Evolutionary conservation across 1,140 invertebrate genomes (phyloP), one percentile per base, ranked within the genome.

Genomic region (Bombus turneri): DNA sequence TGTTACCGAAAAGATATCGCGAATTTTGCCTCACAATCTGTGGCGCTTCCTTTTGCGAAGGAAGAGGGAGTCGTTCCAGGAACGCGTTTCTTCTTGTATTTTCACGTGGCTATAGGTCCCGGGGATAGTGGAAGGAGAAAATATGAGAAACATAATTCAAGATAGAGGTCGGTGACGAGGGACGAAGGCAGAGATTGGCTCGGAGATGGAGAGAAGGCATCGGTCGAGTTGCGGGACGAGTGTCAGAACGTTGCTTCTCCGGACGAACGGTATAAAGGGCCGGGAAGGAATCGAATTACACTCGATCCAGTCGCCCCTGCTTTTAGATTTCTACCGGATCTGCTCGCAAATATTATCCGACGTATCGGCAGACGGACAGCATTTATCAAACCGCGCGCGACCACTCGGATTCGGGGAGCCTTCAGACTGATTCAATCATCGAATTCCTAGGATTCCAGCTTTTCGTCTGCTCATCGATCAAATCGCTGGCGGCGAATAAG

Each of bases 351-450:
- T 94, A 95, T 94, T 91, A 94, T 92, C 92, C 88, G 91, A 92
- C 93, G 91, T 93, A 93, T 93, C 92, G 90, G 76, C 85, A 83
- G 89, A 90, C 81, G 85, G 87, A 92, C 87, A 92, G 91, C 94
- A 95, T 95, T 95, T 94, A 95, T 95, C 93, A 95, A 94, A 93
- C 87, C 71, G 57, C 62, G 71, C 72, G 85, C 79, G 76, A 89
- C 41, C 73, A 22, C 71, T 41, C 68, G 59, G 75, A 57, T 73
- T 53, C 78, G 89, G 59, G 74, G 75, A 85, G 74, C 68, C 34
- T n/a, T 72, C 22, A 8, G 34, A 78, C 89, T 88, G 89, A 94
- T 95, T 95, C 94, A 94, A 95, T 95, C 94, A 95, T 90, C 90
- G 87, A 86, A 95, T 95, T 91, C 94, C 93, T 86, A 74, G 87